These are phyloP conservation scores for Trachops cirrhosus DNA, from an alignment of 2,797 vertebrate species.

Conservation along the genomic window DNA sequence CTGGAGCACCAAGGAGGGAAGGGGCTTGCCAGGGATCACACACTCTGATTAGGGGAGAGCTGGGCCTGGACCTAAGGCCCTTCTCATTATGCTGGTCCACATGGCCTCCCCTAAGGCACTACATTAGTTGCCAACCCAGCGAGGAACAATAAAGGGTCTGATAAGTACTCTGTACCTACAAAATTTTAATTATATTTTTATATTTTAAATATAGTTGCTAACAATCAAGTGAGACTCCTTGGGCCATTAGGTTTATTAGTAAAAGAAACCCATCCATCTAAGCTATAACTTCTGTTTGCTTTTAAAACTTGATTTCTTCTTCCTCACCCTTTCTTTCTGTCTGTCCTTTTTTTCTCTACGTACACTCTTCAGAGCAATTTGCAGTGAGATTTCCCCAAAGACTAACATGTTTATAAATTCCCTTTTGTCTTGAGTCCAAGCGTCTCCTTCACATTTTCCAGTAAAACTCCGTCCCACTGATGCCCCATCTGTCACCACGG, in stretches of 20 bases:
- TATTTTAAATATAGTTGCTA: constrained; percentile 32
- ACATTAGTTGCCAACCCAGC: not conserved
- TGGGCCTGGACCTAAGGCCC: not conserved
- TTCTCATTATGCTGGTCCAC: not conserved
- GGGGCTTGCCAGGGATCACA: not conserved
- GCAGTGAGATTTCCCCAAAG: constrained; percentile 71
- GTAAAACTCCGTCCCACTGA: constrained; percentile 53
- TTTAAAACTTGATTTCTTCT: constrained; percentile 41
- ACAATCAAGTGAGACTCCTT: constrained; percentile 25
- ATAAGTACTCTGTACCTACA: not conserved
- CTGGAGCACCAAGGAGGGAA: not conserved
- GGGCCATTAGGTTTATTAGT: not conserved
- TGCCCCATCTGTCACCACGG: constrained; percentile 41
- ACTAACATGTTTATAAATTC: constrained; percentile 66
- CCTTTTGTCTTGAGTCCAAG: constrained; percentile 73
- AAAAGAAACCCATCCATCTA: constrained; percentile 28
- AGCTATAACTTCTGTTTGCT: constrained; percentile 39
- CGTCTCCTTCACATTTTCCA: constrained; percentile 68
- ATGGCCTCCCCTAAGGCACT: not conserved
- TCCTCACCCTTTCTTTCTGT: not conserved
- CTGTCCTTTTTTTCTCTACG: constrained; percentile 6
- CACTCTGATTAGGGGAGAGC: not conserved
- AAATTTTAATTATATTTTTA: not conserved
- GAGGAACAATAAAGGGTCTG: not conserved
- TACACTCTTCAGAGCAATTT: constrained; percentile 65